Evolutionary conservation across 2,113 vertebrate species (phyloP), one percentile per base, ranked within the genome.

Genomic region (Chelonoidis abingdonii): DNA sequence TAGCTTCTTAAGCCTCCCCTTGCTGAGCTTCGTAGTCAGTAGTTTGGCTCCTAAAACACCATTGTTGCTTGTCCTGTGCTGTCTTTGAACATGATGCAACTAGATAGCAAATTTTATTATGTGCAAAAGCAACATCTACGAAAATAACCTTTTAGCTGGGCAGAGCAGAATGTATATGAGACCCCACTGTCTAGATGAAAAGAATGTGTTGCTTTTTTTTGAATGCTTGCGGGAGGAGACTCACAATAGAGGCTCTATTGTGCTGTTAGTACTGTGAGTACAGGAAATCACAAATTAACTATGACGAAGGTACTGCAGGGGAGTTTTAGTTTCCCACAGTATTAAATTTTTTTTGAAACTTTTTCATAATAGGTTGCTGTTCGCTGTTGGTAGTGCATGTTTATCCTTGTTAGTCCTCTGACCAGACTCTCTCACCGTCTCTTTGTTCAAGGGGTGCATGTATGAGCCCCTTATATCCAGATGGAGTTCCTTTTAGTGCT

Each of bases 251-350:
- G 85, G 91, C 94, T 96, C 88, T 95, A 93, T 97, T 97, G 96
- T 97, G 24, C 94, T 94, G 57, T 85, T 93, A 65, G 94, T 93
- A 94, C 97, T 84, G 95, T 93, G 95, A 6, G 13, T 94, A 96
- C 96, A 97, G 97, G 96, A 97, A 98, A 96, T 98, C 91, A 96
- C 95, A 95, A 98, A 96, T 97, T 96, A 92, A 92, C 95, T 93
- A 86, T 95, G 95, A 96, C 50, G 91, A 88, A 89, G 27, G 76
- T 85, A 93, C 93, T 95, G 87, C 92, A 96, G 84, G 88, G 95
- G 82, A 97, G 87, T 86, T 96, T 89, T 10, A 81, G 94, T 86
- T 96, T 97, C 91, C 89, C 88, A 29, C 85, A 91, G 94, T 44
- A 93, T 89, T 93, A 90, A 87, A 88, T 76, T 29, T 75, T 97